Percentiles rank a stretch among this genome's conserved stretches.
These are phyloP conservation scores for Brachycybe producta DNA, from an alignment of 2,888 invertebrate genomes.

Conservation along the genomic window DNA sequence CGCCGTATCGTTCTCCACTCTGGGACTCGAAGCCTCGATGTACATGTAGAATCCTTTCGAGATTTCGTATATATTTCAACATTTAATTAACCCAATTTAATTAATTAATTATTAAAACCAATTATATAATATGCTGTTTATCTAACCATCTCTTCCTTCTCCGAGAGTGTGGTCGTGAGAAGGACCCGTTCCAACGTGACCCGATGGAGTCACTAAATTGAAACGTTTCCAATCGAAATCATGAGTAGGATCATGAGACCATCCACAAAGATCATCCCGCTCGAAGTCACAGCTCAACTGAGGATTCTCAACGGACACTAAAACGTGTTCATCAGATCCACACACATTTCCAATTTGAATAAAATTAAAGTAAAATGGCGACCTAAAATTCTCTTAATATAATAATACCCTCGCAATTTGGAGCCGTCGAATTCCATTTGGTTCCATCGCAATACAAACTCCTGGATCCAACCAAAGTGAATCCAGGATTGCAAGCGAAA, in stretches of 20 bases:
- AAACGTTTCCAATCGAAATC: constrained; percentile 62
- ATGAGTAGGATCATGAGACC: constrained; percentile 54
- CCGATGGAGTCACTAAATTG: constrained; percentile 49
- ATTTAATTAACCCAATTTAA: not conserved
- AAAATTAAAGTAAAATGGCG: not conserved
- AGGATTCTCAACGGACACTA: too few relatives aligned
- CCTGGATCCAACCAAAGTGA: constrained; percentile 44
- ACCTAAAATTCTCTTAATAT: not conserved
- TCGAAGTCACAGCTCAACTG: constrained; percentile 53
- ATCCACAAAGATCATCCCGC: constrained; percentile 54
- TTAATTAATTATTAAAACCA: not conserved
- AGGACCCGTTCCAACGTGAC: constrained; percentile 56
- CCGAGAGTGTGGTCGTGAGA: constrained; percentile 61
- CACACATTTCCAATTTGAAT: not conserved
- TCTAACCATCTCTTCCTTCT: constrained; percentile 37
- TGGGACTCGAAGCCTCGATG: constrained; percentile 55
- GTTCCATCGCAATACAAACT: constrained; percentile 57
- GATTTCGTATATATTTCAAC: not conserved
- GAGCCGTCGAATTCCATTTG: constrained; percentile 53
- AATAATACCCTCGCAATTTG: constrained; percentile 49
- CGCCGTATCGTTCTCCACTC: constrained; percentile 50
- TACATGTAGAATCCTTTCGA: constrained; percentile 70
- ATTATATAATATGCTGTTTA: not conserved
- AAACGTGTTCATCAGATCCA: too few relatives aligned
- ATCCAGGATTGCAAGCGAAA: constrained; percentile 53